A percentile compares a stretch with the other conserved stretches of the same genome.
Evolutionary conservation across 2,888 invertebrate genomes (phyloP).

Genomic region (Leptinotarsa juncta): DNA sequence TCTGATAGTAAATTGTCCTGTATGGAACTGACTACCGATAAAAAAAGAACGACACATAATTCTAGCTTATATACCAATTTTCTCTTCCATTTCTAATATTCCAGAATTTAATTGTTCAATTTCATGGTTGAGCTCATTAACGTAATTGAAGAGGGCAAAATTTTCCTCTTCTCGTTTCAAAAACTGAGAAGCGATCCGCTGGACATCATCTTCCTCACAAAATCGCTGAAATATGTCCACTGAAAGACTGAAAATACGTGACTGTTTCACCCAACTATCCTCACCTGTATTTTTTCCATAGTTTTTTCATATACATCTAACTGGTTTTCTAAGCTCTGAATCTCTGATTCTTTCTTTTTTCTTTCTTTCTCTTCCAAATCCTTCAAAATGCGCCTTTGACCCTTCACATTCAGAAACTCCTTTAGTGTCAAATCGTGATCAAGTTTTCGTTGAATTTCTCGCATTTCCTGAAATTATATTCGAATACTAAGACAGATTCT

Average conservation of each 20-base stretch:
- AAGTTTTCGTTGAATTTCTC: conserved; percentile 85
- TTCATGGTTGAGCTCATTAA: conserved; percentile 90
- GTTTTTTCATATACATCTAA: conserved; percentile 81
- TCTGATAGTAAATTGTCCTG: neutral
- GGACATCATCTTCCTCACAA: conserved; percentile 71
- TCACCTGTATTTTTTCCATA: conserved; percentile 78
- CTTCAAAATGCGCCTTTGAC: conserved; percentile 79
- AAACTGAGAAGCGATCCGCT: conserved; percentile 79
- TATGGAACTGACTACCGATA: neutral
- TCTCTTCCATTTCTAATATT: conserved; percentile 72
- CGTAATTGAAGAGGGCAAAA: conserved; percentile 91
- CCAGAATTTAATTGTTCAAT: conserved; percentile 78
- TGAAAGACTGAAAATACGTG: conserved; percentile 6
- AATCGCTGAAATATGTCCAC: conserved; percentile 64
- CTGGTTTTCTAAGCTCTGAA: conserved; percentile 77
- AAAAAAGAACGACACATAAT: too few species aligned
- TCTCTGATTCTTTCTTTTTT: conserved; percentile 75
- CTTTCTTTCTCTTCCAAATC: conserved; percentile 81
- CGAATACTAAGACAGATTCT: neutral
- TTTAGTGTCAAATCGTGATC: conserved; percentile 88
- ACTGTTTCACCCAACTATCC: neutral
- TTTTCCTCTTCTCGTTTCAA: conserved; percentile 89
- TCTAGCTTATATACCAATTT: conserved; percentile 68
- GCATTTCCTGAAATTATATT: conserved; percentile 75
- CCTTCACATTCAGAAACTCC: conserved; percentile 87